A percentile compares a stretch with the other conserved stretches of the same genome.
Evolutionary conservation across 2,888 invertebrate genomes (phyloP).

Genomic region (Alitta virens): DNA sequence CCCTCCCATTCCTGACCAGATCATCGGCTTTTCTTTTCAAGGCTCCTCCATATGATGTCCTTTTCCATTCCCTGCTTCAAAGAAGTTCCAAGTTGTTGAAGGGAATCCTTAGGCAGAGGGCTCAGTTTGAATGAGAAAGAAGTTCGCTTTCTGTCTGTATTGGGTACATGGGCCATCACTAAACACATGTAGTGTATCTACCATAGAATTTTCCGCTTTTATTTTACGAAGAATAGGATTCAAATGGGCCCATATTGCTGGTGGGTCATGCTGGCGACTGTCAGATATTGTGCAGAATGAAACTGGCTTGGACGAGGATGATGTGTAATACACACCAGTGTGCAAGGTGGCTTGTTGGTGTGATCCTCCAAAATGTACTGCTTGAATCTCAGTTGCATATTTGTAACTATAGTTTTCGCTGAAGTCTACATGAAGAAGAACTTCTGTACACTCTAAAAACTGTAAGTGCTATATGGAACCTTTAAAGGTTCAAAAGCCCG

Average conservation of each 20-base stretch:
- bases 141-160: neutral
- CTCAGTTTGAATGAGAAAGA: neutral
- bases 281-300: conserved; percentile 1
- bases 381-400: neutral
- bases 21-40: conserved; percentile 41
- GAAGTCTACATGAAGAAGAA: too few relatives aligned
- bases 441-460: too few relatives aligned
- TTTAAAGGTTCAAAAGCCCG: too few relatives aligned
- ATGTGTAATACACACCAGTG: neutral
- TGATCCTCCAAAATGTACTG: neutral
- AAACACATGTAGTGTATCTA: neutral
- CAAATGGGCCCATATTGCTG: neutral
- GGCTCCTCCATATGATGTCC: conserved; percentile 41
- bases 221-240: neutral
- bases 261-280: neutral
- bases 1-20: conserved; percentile 20
- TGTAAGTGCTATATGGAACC: too few relatives aligned
- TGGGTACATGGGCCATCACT: neutral
- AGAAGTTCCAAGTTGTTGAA: conserved; percentile 40
- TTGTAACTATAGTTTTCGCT: neutral
- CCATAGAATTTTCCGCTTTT: neutral
- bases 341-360: neutral
- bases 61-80: conserved; percentile 50
- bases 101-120: too few relatives aligned
- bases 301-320: neutral